A percentile compares a stretch with the other conserved stretches of the same genome.
phyloP scores from a whole-genome alignment of 2,797 vertebrate genomes.

The Darevskia nairensis region DNA sequence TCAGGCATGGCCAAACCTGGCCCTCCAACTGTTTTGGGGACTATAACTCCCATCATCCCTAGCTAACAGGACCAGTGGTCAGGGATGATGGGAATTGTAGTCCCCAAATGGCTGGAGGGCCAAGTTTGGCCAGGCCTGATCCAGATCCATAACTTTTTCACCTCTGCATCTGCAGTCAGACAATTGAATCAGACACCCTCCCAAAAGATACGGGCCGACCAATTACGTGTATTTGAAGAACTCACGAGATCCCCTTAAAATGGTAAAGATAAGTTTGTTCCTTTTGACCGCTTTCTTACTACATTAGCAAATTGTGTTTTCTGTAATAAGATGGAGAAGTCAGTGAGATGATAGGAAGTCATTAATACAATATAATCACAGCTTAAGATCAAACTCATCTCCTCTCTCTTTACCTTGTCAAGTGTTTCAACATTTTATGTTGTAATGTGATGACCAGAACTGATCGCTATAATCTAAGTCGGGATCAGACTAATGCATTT shows the following conservation, averaged over 20 bases:
- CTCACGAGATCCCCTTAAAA: not conserved
- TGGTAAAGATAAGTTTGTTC: slow-evolving; percentile 39
- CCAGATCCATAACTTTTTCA: not conserved
- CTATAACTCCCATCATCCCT: too few species aligned
- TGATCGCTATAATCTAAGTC: slow-evolving; percentile 76
- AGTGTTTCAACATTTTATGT: slow-evolving; percentile 82
- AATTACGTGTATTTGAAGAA: not conserved
- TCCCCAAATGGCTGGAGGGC: too few species aligned
- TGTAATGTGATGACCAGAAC: slow-evolving; percentile 79
- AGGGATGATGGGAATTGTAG: too few species aligned
- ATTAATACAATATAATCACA: slow-evolving; percentile 80
- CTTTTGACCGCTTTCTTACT: slow-evolving; percentile 53
- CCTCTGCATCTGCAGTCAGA: not conserved
- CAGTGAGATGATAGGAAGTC: slow-evolving; percentile 74
- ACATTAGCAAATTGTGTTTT: slow-evolving; percentile 61
- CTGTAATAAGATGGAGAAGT: slow-evolving; percentile 67
- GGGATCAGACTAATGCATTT: slow-evolving; percentile 77
- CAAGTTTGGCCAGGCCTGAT: too few species aligned
- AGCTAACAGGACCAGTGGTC: too few species aligned
- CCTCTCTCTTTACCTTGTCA: slow-evolving; percentile 81
- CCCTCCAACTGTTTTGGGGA: too few species aligned
- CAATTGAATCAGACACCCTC: not conserved
- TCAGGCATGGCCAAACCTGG: too few species aligned
- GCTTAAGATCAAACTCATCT: slow-evolving; percentile 79
- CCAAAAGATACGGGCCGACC: not conserved